Evolutionary conservation across 2,113 vertebrate genomes (phyloP), one percentile per base, ranked within the genome.

Genomic region (Meleagris gallopavo): DNA sequence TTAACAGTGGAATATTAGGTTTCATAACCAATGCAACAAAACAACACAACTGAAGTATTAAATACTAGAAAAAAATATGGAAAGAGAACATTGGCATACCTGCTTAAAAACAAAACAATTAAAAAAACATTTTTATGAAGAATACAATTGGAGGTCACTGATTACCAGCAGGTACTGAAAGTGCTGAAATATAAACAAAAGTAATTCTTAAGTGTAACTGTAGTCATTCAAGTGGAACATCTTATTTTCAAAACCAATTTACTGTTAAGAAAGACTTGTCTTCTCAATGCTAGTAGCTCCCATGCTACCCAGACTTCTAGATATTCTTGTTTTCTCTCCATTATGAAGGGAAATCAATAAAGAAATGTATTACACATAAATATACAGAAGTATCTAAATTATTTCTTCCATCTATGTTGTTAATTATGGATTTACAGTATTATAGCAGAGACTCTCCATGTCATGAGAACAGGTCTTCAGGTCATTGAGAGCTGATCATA

Each of bases 1-100:
- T 95, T 73, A 84, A 46, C 89, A 88, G 93, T 48, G 54, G 46
- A 83, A 86, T 90, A 90, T 86, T 95, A 21, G 46, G 91, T 89
- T 91, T 81, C 72, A 85, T 90, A 91, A 94, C 78, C 52, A 91
- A 71, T 71, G 75, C 20, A 86, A 66, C 61, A 27, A 27, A 27
- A 41, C 93, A 86, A 50, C 50, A 74, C 38, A 83, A 60, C 41
- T 52, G 34, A 52, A 86, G 60, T 74, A 57, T 93, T 91, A 95
- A 91, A 91, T 61, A 46, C 29, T 78, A 66, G 43, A 30, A 92
- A 93, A 87, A 95, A 69, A 22, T 9, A 13, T 55, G 43, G 60
- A 36, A 67, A 88, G 22, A 76, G 22, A 85, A 52, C 32, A 71
- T 60, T 22, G 57, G 16, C 46, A 60, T 61, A 69, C 43, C 32